These are phyloP conservation scores for Gavia stellata DNA, from an alignment of 2,113 vertebrate genomes.

Conservation along the genomic window DNA sequence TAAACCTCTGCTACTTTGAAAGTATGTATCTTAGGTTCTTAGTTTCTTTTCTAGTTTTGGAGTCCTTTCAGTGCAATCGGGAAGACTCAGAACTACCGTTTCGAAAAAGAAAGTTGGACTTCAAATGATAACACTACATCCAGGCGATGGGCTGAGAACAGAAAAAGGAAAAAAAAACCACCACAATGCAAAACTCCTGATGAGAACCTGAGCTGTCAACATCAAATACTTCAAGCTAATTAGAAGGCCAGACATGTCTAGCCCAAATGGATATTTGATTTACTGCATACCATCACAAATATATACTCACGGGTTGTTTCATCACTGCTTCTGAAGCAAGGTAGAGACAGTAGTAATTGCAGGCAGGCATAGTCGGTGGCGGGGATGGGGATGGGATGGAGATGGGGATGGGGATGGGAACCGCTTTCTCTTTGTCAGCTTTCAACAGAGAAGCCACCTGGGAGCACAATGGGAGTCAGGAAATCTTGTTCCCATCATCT, in stretches of 20 bases:
- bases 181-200: background rate
- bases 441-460: background rate
- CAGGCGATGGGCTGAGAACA: background rate
- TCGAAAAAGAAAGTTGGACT: background rate
- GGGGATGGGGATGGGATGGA: background rate
- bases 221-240: background rate
- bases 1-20: background rate
- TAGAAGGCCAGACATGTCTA: background rate
- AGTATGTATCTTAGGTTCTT: background rate
- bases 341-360: background rate
- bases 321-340: background rate
- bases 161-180: background rate
- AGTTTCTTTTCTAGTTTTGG: background rate
- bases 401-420: background rate
- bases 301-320: background rate
- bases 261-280: background rate
- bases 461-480: background rate
- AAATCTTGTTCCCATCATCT: background rate
- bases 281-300: background rate
- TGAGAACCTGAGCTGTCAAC: background rate
- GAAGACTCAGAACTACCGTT: background rate
- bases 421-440: background rate
- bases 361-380: no score
- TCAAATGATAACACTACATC: background rate
- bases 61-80: background rate